Percentiles rank a stretch among this genome's conserved stretches.
phyloP scores from a whole-genome alignment of 1,140 invertebrate genomes.

The Gonatopus flavifemur region DNA sequence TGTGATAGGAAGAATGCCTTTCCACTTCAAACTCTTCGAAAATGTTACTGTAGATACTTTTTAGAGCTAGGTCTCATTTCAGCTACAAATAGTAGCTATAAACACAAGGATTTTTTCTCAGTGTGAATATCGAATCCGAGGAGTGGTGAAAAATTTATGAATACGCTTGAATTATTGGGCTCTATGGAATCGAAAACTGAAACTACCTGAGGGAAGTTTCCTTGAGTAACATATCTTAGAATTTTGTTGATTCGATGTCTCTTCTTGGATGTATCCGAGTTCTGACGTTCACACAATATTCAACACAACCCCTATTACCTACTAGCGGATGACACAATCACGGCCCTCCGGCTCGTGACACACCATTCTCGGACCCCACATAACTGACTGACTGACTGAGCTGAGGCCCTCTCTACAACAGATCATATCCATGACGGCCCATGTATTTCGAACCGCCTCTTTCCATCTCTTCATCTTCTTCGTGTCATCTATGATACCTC shows the following conservation, averaged over 20 bases:
- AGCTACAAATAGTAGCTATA: too few species aligned
- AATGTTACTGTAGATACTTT: too few species aligned
- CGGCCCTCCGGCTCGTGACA: slow-evolving; percentile 41
- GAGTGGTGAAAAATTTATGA: too few species aligned
- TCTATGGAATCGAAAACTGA: too few species aligned
- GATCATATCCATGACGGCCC: slow-evolving; percentile 11
- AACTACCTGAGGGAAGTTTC: slow-evolving; percentile 56
- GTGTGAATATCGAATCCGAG: too few species aligned
- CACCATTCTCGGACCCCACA: slow-evolving; percentile 44
- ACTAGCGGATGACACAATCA: slow-evolving; percentile 45
- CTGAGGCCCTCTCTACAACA: slow-evolving; percentile 27
- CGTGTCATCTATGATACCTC: slow-evolving; percentile 17
- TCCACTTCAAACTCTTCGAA: too few species aligned
- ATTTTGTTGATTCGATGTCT: slow-evolving; percentile 22
- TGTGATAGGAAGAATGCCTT: too few species aligned
- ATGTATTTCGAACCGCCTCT: slow-evolving; percentile 10
- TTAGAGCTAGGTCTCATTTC: too few species aligned
- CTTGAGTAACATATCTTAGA: slow-evolving; percentile 51
- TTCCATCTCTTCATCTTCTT: slow-evolving; percentile 3
- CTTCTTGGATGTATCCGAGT: slow-evolving; percentile 26
- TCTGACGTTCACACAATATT: too few species aligned
- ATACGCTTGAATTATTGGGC: too few species aligned
- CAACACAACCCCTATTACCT: slow-evolving; percentile 31
- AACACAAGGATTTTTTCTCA: too few species aligned
- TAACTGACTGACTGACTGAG: too few species aligned